Evolutionary conservation across 2,888 invertebrate genomes (phyloP).

Genomic region (Cosmorhoe ocellata): DNA sequence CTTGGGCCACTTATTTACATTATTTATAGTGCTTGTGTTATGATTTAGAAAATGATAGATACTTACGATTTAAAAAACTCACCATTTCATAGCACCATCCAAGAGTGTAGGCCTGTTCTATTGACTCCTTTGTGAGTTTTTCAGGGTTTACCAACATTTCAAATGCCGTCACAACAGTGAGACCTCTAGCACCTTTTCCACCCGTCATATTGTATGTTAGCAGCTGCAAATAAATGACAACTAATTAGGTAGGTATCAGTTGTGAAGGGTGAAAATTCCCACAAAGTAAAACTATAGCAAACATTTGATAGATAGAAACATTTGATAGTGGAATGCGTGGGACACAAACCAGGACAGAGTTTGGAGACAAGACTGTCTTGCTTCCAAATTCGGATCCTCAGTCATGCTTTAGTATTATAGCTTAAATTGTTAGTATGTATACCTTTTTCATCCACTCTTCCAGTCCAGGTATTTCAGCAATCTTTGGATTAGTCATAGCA

Average conservation of each 20-base stretch:
- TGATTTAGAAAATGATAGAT: too few relatives aligned
- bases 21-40: too few relatives aligned
- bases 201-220: constrained; percentile 92
- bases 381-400: too few relatives aligned
- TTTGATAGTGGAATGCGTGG: too few relatives aligned
- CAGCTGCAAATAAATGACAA: constrained; percentile 68
- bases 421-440: neutral
- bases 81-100: constrained; percentile 98
- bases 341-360: too few relatives aligned
- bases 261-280: too few relatives aligned
- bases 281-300: too few relatives aligned
- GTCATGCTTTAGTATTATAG: too few relatives aligned
- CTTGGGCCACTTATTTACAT: too few relatives aligned
- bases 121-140: constrained; percentile 86
- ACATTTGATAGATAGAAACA: too few relatives aligned
- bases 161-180: constrained; percentile 87
- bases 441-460: constrained; percentile 38
- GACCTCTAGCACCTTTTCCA: constrained; percentile 90
- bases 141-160: constrained; percentile 84
- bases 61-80: neutral
- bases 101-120: constrained; percentile 87
- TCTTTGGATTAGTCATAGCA: constrained; percentile 23
- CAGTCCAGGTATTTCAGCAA: constrained; percentile 28
- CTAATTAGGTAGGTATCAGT: too few relatives aligned
- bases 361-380: too few relatives aligned